Base-by-base conservation (phyloP, 2,888 invertebrate genomes). In the Lissocephala sabroskyi region DNA sequence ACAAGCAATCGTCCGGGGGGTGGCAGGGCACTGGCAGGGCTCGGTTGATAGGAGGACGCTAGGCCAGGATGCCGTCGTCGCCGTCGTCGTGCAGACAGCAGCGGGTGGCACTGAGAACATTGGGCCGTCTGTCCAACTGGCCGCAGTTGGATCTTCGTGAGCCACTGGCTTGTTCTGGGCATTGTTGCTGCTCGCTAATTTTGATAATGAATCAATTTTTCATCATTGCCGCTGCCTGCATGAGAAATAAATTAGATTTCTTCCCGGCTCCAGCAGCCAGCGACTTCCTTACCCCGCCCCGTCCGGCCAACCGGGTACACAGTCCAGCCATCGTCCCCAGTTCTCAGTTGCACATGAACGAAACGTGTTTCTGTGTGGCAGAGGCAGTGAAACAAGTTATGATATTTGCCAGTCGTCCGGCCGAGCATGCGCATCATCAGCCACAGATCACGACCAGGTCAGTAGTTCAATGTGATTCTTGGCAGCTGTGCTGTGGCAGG, bases 371-470 rank as follows among this genome's bases (percentile, higher is more conserved):
- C 9, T 58, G 44, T 49, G 53, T 48, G 54, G 36, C 43, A 45
- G 36, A 46, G 43, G 47, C 41, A 52, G 33, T 37, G 30, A 41
- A 45, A 54, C 67, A 59, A 68, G 67, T 75, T 71, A 73, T 75
- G 59, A 67, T 62, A 26, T 33, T 29, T 35, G 17, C 14, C 35
- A 13, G 35, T 16, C 32, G 13, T 26, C 13, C 23, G 6, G 55
- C 41, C 11, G 53, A 11, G 41, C 39, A 37, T 11, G 41, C 43
- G 52, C 49, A 44, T 43, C 49, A 56, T 41, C 33, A 42, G 46
- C 47, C 33, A 26, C 52, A 61, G 67, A 79, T 80, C 80, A 80
- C 79, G 80, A 79, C 67, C 79, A 67, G 80, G 80, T 80, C 80
- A 81, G 66, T 81, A 68, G 80, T 79, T 81, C 79, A 81, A 62